Evolutionary conservation across 2,888 invertebrate genomes (phyloP).

Genomic region (Hemaris fuciformis): DNA sequence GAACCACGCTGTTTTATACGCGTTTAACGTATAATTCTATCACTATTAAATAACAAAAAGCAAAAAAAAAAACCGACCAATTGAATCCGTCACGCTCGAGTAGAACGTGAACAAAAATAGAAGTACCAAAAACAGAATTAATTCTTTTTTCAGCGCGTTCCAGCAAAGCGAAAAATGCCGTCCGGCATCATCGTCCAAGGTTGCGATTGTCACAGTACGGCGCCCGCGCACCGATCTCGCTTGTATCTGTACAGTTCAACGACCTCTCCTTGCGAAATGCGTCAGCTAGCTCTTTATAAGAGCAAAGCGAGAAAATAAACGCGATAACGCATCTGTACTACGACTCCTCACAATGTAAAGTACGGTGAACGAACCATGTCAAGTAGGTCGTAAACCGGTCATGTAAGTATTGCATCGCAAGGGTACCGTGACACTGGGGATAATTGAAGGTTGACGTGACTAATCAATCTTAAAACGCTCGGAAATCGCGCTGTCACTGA

Average conservation of each 20-base stretch:
- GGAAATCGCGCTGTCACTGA: constrained; percentile 24
- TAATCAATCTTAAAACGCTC: constrained; percentile 36
- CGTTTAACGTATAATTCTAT: neutral
- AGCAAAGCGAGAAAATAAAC: constrained; percentile 76
- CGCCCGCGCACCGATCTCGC: constrained; percentile 52
- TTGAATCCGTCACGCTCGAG: constrained; percentile 22
- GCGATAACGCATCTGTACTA: constrained; percentile 70
- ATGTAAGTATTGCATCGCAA: constrained; percentile 48
- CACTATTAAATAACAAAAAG: neutral
- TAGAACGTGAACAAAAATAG: constrained; percentile 17
- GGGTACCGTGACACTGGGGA: constrained; percentile 50
- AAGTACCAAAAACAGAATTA: constrained; percentile 15
- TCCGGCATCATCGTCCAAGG: constrained; percentile 43
- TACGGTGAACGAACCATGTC: constrained; percentile 68
- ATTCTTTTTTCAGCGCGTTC: constrained; percentile 18
- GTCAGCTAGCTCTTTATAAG: constrained; percentile 75
- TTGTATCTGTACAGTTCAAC: constrained; percentile 60
- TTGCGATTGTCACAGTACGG: constrained; percentile 57
- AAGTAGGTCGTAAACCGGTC: constrained; percentile 65
- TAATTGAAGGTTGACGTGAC: constrained; percentile 48
- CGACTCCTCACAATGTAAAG: constrained; percentile 49
- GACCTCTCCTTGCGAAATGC: constrained; percentile 65
- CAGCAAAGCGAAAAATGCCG: constrained; percentile 23
- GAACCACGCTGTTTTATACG: neutral
- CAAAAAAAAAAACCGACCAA: constrained; percentile 17